Base-by-base conservation (phyloP, 2,888 invertebrate genomes). In the Drosophila mimetica region DNA sequence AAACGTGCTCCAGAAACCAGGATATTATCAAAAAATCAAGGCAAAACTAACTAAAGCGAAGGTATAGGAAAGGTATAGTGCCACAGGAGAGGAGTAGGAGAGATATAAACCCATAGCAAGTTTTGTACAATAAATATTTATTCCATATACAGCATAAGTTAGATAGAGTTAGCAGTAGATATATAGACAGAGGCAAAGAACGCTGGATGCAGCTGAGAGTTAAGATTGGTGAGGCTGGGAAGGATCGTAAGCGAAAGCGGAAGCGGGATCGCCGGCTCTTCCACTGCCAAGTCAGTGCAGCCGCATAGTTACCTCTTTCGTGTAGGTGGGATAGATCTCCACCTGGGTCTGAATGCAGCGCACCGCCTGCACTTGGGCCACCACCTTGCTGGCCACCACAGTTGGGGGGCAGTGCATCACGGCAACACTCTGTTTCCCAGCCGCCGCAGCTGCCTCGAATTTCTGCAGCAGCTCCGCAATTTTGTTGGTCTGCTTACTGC, bases 261-360 rank as follows among this genome's bases (percentile, higher is more conserved):
- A 30, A 47, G 59, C 60, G 47, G 63, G 48, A 42, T 39, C 39
- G 53, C 39, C 36, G 53, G 67, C 16, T 41, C 46, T 52, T 54
- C 60, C 39, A 51, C 44, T 51, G 55, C 52, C 50, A 44, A 32
- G 13, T 74, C 86, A 83, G 53, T 74, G 84, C 82, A 91, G 88
- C 81, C 89, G 88, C 77, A 92, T 91, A 90, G 89, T 92, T 91
- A 92, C 91, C 91, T 92, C 92, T 90, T 91, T 91, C 77, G 87
- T 91, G 64, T 91, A 92, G 63, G 89, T 91, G 59, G 91, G 91
- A 82, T 86, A 91, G 44, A 92, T 91, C 81, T 92, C 91, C 57
- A 92, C 79, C 53, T 89, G 89, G 14, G 91, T 91, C 61, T 90
- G 89, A 42, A 91, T 90, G 71, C 91, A 90, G 66, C 88, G 83